A percentile compares a stretch with the other conserved stretches of the same genome.
phyloP scores from a whole-genome alignment of 1,140 invertebrate genomes.

The Phthorimaea operculella region DNA sequence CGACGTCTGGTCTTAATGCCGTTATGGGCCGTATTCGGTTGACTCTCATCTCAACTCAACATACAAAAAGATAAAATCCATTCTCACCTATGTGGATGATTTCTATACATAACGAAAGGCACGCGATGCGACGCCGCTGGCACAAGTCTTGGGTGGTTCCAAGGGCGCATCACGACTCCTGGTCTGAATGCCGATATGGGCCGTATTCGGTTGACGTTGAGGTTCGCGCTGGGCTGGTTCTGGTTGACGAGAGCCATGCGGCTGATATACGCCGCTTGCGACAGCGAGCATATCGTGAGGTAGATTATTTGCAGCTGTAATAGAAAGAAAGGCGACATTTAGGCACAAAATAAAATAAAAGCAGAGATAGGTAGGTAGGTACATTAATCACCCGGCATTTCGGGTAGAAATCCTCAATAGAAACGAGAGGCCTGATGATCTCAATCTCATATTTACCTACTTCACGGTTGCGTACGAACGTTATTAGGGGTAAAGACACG shows the following conservation, averaged over 20 bases:
- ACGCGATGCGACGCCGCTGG: slow-evolving; percentile 35
- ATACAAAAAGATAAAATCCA: background rate
- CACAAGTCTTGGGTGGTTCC: slow-evolving; percentile 28
- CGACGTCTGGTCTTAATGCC: slow-evolving; percentile 44
- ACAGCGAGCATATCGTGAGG: slow-evolving; percentile 33
- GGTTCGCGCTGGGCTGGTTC: slow-evolving; percentile 19
- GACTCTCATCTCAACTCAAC: background rate
- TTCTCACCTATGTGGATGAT: slow-evolving; percentile 38
- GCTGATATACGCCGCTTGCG: slow-evolving; percentile 39
- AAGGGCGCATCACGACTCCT: slow-evolving; percentile 35
- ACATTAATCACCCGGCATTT: too few relatives aligned
- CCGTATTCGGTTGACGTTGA: slow-evolving; percentile 27
- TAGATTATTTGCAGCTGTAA: slow-evolving; percentile 35
- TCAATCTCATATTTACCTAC: too few relatives aligned
- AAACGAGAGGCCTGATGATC: too few relatives aligned
- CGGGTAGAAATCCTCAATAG: too few relatives aligned
- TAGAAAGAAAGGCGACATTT: background rate
- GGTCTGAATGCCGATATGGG: slow-evolving; percentile 40
- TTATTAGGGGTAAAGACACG: too few relatives aligned
- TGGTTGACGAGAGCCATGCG: slow-evolving; percentile 30
- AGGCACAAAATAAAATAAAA: too few relatives aligned
- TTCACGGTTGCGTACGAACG: too few relatives aligned
- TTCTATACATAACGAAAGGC: slow-evolving; percentile 47
- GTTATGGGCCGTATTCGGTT: slow-evolving; percentile 35
- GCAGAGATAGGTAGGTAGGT: too few relatives aligned